phyloP scores from a whole-genome alignment of 2,888 invertebrate genomes.

The Eupithecia dodoneata region DNA sequence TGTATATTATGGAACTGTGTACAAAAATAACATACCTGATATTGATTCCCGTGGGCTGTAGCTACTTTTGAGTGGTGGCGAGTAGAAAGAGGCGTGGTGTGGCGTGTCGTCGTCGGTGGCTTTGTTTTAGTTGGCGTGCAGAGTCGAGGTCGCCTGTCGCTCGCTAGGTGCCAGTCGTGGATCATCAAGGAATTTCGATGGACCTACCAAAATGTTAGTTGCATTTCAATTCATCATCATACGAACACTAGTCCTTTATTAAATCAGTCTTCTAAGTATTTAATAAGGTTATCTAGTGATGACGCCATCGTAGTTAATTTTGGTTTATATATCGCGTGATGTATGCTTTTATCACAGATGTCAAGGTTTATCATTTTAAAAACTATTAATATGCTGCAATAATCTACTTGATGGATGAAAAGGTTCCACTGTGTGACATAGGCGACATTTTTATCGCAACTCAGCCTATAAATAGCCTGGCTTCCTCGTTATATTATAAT shows the following conservation, averaged over 20 bases:
- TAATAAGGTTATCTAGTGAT: slow-evolving; percentile 1
- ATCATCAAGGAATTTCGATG: slow-evolving; percentile 44
- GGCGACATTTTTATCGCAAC: slow-evolving; percentile 21
- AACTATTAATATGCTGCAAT: slow-evolving; percentile 23
- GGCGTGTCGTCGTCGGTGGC: slow-evolving; percentile 47
- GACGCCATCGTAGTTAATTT: slow-evolving; percentile 20
- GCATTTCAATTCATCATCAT: slow-evolving; percentile 1
- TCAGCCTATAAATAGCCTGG: slow-evolving; percentile 38
- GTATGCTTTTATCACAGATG: slow-evolving; percentile 15
- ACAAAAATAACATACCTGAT: neutral
- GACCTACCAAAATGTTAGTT: slow-evolving; percentile 21
- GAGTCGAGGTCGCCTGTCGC: slow-evolving; percentile 49
- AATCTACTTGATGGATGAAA: slow-evolving; percentile 13
- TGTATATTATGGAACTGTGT: slow-evolving; percentile 6
- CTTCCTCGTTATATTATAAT: slow-evolving; percentile 41
- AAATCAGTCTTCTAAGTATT: neutral
- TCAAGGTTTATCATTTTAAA: slow-evolving; percentile 25
- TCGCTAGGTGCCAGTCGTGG: slow-evolving; percentile 46
- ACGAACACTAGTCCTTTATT: neutral
- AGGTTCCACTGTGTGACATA: slow-evolving; percentile 7
- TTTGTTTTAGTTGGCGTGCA: slow-evolving; percentile 60
- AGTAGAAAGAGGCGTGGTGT: slow-evolving; percentile 49
- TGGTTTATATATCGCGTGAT: slow-evolving; percentile 18
- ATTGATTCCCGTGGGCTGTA: slow-evolving; percentile 25
- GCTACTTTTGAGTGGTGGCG: slow-evolving; percentile 20